Conservation (phyloP, 2,113 vertebrate species). For the Peromyscus californicus region DNA sequence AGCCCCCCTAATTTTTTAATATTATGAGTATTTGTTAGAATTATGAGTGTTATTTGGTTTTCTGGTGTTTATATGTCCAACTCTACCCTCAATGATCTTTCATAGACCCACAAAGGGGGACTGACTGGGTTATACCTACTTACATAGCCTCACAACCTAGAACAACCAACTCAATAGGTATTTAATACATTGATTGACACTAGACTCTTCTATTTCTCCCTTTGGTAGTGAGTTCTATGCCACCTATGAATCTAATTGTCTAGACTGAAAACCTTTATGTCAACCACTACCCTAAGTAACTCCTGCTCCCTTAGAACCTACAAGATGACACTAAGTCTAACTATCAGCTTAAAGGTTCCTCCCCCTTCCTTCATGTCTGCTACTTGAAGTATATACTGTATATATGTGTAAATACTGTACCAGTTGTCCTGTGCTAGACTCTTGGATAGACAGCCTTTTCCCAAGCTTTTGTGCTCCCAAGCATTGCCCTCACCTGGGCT, state of each 20-base stretch:
- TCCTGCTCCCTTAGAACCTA: neutral
- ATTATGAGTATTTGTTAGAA: neutral
- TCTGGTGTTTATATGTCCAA: neutral
- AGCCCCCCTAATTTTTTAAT: neutral
- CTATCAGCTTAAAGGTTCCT: neutral
- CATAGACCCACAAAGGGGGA: neutral
- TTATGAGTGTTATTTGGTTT: neutral
- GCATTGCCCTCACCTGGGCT: neutral
- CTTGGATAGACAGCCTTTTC: neutral
- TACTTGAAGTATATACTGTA: too few species aligned
- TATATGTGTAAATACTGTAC: neutral
- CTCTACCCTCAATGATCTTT: neutral
- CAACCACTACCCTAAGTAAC: neutral
- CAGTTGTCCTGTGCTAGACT: neutral
- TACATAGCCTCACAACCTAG: neutral
- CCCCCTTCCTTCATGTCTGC: neutral
- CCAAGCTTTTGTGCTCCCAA: neutral
- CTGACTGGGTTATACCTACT: neutral
- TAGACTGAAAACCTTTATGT: neutral
- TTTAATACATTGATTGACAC: neutral
- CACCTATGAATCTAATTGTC: neutral
- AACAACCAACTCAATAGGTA: neutral
- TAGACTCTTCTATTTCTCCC: neutral
- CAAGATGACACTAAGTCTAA: neutral
- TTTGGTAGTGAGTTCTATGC: constrained; percentile 26